These are phyloP conservation scores for Listronotus oregonensis DNA, from an alignment of 1,140 invertebrate species.

Conservation along the genomic window DNA sequence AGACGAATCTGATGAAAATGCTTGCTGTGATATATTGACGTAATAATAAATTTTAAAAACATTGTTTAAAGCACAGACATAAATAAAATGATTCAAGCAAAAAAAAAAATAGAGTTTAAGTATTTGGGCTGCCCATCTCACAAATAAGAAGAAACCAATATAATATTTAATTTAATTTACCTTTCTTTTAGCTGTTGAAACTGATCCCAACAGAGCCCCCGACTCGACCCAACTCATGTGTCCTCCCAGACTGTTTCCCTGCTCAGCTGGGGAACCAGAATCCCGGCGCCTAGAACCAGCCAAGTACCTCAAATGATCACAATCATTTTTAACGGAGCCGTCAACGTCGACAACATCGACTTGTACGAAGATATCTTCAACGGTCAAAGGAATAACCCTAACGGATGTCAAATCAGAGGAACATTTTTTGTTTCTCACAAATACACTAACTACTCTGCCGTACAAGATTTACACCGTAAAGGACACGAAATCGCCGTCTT, in stretches of 20 bases:
- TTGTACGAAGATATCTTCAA: conserved; percentile 90
- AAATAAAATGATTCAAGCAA: no score
- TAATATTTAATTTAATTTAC: no score
- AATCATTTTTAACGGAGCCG: conserved; percentile 91
- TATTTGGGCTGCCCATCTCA: no score
- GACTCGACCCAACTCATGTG: conserved; percentile 87
- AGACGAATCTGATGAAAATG: conserved; percentile 93
- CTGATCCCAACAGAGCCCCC: conserved; percentile 85
- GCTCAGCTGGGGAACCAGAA: conserved; percentile 90
- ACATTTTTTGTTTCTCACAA: conserved; percentile 97
- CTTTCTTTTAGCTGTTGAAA: conserved; percentile 73
- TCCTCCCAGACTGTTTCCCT: conserved; percentile 91
- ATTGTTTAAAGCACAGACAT: no score
- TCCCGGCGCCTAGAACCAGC: conserved; percentile 82
- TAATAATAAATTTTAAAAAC: no score
- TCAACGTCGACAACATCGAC: conserved; percentile 93
- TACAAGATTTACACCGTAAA: conserved; percentile 87
- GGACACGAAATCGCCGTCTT: conserved; percentile 94
- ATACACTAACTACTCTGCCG: conserved; percentile 93
- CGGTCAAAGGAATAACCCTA: conserved; percentile 83
- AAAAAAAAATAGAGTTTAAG: no score
- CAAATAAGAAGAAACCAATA: no score
- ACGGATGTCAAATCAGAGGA: conserved; percentile 90
- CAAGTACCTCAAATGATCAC: conserved; percentile 94
- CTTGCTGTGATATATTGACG: conserved; percentile 76